Conservation (phyloP, 2,113 vertebrate species). For the Salvelinus alpinus region DNA sequence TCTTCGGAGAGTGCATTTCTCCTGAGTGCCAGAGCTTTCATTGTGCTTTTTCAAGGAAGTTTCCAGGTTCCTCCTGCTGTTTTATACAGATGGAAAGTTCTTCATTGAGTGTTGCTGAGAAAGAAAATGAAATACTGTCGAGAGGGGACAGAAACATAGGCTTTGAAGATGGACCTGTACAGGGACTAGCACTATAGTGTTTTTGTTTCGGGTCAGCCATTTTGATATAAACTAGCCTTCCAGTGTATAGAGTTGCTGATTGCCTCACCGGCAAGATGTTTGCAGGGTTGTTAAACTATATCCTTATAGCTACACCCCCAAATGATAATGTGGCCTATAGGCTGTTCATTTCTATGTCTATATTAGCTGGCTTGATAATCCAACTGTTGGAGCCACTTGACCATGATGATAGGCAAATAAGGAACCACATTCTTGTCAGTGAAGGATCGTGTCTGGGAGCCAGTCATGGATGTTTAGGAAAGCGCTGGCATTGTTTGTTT, state of each 20-base stretch:
- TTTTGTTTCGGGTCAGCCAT: neutral
- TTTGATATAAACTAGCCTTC: neutral
- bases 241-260: too few species aligned
- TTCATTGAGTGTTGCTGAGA: neutral
- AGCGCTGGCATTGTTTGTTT: constrained; percentile 8
- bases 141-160: too few species aligned
- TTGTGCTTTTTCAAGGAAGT: neutral
- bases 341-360: neutral
- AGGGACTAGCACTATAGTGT: neutral
- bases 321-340: neutral
- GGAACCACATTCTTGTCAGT: neutral
- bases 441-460: constrained; percentile 7
- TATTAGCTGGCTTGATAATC: neutral
- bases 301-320: neutral
- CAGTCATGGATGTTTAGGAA: constrained; percentile 20
- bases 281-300: too few species aligned
- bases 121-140: neutral
- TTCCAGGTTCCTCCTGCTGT: neutral
- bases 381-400: neutral
- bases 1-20: neutral
- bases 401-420: neutral
- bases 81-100: neutral
- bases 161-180: neutral
- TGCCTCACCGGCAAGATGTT: too few species aligned
- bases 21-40: too few species aligned